Percentiles rank a stretch among this genome's conserved stretches.
Conservation (phyloP, 2,888 invertebrate genomes). For the Synergus itoensis region DNA sequence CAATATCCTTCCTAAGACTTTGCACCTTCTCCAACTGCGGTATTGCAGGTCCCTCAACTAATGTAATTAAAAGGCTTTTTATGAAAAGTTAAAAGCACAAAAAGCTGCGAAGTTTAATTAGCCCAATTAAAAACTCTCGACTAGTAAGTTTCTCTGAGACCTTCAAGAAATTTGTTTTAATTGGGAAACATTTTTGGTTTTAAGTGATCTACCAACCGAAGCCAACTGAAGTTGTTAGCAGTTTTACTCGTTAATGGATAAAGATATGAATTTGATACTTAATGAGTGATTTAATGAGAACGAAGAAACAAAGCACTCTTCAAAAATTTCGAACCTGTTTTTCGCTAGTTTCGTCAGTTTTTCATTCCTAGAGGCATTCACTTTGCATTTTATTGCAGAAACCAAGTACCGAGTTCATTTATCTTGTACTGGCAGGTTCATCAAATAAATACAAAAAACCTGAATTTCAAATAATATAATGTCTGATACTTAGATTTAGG, state of each 20-base stretch:
- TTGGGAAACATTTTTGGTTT: conserved; percentile 50
- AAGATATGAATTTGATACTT: neutral
- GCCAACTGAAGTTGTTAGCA: conserved; percentile 37
- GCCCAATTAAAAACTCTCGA: conserved; percentile 48
- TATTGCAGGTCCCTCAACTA: neutral
- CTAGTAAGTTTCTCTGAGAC: neutral
- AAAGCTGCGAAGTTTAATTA: conserved; percentile 56
- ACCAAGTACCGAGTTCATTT: neutral
- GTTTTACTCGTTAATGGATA: neutral
- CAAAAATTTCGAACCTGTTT: neutral
- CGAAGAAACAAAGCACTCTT: neutral
- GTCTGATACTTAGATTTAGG: conserved; percentile 18
- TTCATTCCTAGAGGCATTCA: conserved; percentile 2
- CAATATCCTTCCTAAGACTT: neutral
- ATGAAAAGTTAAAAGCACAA: conserved; percentile 35
- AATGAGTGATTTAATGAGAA: neutral
- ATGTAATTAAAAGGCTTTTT: conserved; percentile 24
- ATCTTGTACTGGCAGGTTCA: neutral
- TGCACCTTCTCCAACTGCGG: neutral
- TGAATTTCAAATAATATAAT: neutral
- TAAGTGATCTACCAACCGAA: conserved; percentile 20
- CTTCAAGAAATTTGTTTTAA: conserved; percentile 45
- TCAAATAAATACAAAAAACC: neutral
- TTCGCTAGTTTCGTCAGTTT: neutral
- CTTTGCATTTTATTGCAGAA: neutral